phyloP scores from a whole-genome alignment of 2,797 vertebrate species.

The Sebastes minor region DNA sequence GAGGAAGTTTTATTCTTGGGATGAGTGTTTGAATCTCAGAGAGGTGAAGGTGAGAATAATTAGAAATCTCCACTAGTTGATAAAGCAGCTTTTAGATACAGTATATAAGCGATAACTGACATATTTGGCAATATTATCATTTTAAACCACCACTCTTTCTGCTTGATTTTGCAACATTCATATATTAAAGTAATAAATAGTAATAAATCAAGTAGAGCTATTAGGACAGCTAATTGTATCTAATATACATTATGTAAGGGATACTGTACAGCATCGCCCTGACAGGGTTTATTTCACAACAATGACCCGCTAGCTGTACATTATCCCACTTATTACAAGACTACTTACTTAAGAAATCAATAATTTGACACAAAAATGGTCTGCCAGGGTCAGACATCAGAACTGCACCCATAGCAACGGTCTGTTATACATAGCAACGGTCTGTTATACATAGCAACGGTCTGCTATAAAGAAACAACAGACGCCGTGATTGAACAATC shows the following conservation, averaged over 20 bases:
- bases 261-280: too few relatives aligned
- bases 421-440: too few relatives aligned
- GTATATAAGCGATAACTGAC: background rate
- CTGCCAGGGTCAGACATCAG: too few relatives aligned
- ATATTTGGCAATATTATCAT: background rate
- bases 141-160: background rate
- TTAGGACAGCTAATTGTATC: background rate
- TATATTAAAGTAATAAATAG: background rate
- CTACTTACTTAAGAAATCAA: too few relatives aligned
- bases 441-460: too few relatives aligned
- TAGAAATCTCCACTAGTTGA: background rate
- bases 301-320: too few relatives aligned
- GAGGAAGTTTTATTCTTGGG: conserved; percentile 97
- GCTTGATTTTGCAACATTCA: background rate
- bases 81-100: background rate
- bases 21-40: conserved; percentile 95
- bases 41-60: conserved; percentile 91
- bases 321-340: too few relatives aligned
- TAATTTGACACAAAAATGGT: too few relatives aligned
- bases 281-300: too few relatives aligned
- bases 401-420: too few relatives aligned
- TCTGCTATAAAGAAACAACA: too few relatives aligned
- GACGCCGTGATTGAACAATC: too few relatives aligned
- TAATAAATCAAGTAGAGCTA: background rate
- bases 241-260: background rate